Base-by-base conservation (phyloP, 1,140 invertebrate species). In the Epicauta chinensis region DNA sequence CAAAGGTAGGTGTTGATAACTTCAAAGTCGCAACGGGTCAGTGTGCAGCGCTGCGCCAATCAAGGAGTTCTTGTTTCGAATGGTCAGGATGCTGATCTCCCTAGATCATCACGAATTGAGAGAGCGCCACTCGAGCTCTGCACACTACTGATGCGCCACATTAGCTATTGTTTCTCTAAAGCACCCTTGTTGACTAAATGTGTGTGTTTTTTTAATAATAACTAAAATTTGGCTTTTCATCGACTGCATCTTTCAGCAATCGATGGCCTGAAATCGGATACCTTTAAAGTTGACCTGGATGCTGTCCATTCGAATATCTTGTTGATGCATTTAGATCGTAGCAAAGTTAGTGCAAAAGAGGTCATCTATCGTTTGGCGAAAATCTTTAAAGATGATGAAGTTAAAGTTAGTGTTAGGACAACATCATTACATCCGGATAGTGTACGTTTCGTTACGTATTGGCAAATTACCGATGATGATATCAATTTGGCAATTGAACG, bases 221-320 rank as follows among this genome's bases (percentile, higher is more conserved):
- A 23, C 7, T 7, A 5, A 23, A 23, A 5, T 23, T 3, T 23
- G 4, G 23, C 23, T 23, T 23, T 7, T 23, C 7, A 7, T 23
- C 7, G n/a, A n/a, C 2, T 23, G 23, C 7, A 35, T 44, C 61
- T 71, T 71, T 35, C 69, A 86, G 84, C 76, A 7, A 80, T 89
- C 49, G 65, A 77, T 38, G 69, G 76, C 3, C 52, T 78, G 31
- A 69, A 71, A 34, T 74, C 77, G 45, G 72, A 75, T 51, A 68
- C 71, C 9, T 52, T 60, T 16, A 65, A 55, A 0, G 81, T 90
- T n/a, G 78, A 91, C 58, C 57, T 82, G n/a, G 66, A 73, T 2
- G 73, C 63, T 3, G 72, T 85, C 2, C 80, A 90, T 46, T 84
- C 84, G 0, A 93, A 93, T 63, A 92, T 93, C 47, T 65, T 92